Evolutionary conservation across 2,113 vertebrate genomes (phyloP).

Genomic region (Syngnathus scovelli): DNA sequence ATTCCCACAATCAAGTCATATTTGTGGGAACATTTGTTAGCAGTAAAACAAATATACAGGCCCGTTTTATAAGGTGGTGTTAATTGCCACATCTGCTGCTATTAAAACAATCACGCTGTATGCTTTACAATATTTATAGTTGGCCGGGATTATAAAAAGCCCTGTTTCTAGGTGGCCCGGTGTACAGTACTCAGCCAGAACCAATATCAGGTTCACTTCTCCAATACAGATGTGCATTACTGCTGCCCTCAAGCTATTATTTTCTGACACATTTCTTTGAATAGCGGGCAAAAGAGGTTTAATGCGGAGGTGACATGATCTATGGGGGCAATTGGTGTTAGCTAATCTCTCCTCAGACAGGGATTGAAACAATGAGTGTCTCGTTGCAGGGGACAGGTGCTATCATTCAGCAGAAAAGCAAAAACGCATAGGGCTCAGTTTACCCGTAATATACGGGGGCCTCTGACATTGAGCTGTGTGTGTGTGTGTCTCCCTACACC

Average conservation of each 20-base stretch:
- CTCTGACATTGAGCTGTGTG: constrained; percentile 20
- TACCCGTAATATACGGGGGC: constrained; percentile 42
- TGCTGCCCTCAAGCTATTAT: constrained; percentile 59
- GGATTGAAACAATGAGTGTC: constrained; percentile 65
- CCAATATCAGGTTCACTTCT: constrained; percentile 69
- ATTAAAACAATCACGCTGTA: constrained; percentile 75
- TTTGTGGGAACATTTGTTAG: constrained; percentile 78
- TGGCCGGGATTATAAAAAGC: constrained; percentile 63
- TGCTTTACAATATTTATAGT: constrained; percentile 72
- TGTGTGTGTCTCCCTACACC: constrained; percentile 8
- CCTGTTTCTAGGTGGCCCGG: constrained; percentile 66
- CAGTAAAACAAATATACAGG: constrained; percentile 76
- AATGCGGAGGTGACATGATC: constrained; percentile 61
- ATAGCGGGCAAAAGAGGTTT: constrained; percentile 39
- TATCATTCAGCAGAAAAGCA: constrained; percentile 60
- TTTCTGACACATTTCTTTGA: constrained; percentile 56
- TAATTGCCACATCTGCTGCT: constrained; percentile 79
- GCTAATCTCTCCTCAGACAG: constrained; percentile 64
- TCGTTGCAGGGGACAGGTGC: constrained; percentile 69
- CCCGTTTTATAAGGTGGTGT: constrained; percentile 73
- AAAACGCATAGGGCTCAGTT: constrained; percentile 45
- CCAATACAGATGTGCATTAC: constrained; percentile 66
- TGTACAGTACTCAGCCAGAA: constrained; percentile 57
- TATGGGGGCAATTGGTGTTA: constrained; percentile 59
- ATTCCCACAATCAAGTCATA: constrained; percentile 72